Base-by-base conservation (phyloP, 2,113 vertebrate species). In the Recurvirostra avosetta region DNA sequence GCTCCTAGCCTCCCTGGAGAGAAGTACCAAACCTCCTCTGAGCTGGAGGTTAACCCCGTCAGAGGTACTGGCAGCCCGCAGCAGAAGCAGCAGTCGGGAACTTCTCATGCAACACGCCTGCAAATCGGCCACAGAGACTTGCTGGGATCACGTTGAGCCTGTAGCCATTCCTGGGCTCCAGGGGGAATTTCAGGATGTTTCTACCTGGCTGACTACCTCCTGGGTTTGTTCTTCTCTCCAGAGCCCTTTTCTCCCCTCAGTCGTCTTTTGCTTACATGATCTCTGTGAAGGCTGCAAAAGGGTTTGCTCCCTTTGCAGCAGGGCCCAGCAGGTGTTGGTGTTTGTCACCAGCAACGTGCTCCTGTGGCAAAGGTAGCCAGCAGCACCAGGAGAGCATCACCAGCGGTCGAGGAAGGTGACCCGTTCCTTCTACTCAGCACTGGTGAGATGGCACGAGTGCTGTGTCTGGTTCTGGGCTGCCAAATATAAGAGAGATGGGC, bases 191-290 rank as follows among this genome's bases (percentile, higher is more conserved):
- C 29, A 43, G 70, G 32, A 36, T 77, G 22, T 78, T 85, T 95
- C 86, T 9, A 22, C 67, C 13, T 94, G 91, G 29, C 75, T 53
- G 56, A 41, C 13, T 26, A 6, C 2, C 32, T 7, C 4, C 14
- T 40, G 43, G 55, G 34, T 32, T 83, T 50, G 8, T 47, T 63
- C 18, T 53, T 22, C 47, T 90, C 71, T 66, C 40, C 53, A 77
- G 43, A 90, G 38, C 20, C n/a, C 17, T 78, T 67, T 40, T 90
- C n/a, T 50, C 11, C 36, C 25, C 43, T 90, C 62, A 36, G 41
- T 0, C 7, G 3, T 18, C 65, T 90, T 93, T 63, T 81, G 55
- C n/a, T 74, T 34, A 25, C 0, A 0, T 53, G 40, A 21, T 18
- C 38, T 74, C 50, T 62, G 20, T 53, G 71, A 3, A 80, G 26